Conservation (phyloP, 2,888 invertebrate species). For the Platynereis dumerilii region DNA sequence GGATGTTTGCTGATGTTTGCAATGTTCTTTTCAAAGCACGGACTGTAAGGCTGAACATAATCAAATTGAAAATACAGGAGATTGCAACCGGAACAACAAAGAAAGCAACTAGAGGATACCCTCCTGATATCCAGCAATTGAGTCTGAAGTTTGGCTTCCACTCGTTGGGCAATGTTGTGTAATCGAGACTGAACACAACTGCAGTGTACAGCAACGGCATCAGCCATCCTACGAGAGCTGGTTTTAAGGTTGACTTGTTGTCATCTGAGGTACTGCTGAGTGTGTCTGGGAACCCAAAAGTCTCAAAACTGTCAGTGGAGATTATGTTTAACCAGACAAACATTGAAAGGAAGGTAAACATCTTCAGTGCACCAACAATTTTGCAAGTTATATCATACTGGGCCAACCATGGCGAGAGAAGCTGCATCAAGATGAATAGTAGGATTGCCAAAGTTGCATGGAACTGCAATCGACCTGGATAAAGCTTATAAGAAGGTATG, state of each 20-base stretch:
- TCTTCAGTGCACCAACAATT: not conserved
- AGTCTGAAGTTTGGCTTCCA: too few relatives aligned
- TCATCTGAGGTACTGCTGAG: not conserved
- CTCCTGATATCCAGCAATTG: too few relatives aligned
- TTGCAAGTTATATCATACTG: not conserved
- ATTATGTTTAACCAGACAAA: constrained; percentile 2
- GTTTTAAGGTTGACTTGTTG: not conserved
- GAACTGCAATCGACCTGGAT: not conserved
- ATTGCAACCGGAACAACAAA: too few relatives aligned
- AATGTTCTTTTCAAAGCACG: too few relatives aligned
- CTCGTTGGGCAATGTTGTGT: too few relatives aligned
- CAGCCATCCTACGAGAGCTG: too few relatives aligned
- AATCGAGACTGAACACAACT: too few relatives aligned
- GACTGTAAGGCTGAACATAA: not conserved
- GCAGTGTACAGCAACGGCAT: too few relatives aligned
- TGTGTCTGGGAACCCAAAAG: not conserved
- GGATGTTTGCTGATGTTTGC: not conserved
- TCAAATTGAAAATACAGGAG: too few relatives aligned
- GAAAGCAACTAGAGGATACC: too few relatives aligned
- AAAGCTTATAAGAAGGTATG: not conserved
- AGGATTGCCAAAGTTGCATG: not conserved
- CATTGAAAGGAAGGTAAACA: not conserved
- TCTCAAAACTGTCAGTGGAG: not conserved
- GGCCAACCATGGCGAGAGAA: not conserved
- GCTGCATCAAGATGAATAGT: not conserved